Percentiles rank a stretch among this genome's conserved stretches.
Evolutionary conservation across 2,113 vertebrate genomes (phyloP).

Genomic region (Pseudorasbora parva): DNA sequence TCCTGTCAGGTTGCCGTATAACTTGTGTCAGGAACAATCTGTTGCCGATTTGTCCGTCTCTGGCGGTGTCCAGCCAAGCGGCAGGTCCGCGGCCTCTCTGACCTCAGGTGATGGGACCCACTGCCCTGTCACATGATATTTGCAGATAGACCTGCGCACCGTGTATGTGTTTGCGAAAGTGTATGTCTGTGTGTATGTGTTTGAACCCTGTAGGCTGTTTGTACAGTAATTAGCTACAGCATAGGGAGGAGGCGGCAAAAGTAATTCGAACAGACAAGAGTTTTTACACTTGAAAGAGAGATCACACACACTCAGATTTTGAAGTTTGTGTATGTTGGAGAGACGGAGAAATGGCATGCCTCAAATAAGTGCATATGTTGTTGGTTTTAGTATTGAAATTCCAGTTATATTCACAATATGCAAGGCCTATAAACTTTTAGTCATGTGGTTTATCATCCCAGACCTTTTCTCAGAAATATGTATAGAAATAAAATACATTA

Average conservation of each 20-base stretch:
- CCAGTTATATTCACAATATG: not conserved
- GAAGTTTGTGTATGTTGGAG: not conserved
- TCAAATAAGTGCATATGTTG: not conserved
- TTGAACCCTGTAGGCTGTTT: slow-evolving; percentile 79
- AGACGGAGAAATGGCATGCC: not conserved
- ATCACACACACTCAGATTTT: slow-evolving; percentile 25
- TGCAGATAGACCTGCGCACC: slow-evolving; percentile 81
- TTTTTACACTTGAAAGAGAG: slow-evolving; percentile 69
- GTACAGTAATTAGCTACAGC: slow-evolving; percentile 86
- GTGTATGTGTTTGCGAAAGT: slow-evolving; percentile 50
- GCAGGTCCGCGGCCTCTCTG: slow-evolving; percentile 78
- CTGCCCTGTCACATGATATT: slow-evolving; percentile 87
- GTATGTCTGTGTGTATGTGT: slow-evolving; percentile 41
- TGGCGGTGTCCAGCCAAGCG: slow-evolving; percentile 67
- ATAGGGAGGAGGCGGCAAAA: slow-evolving; percentile 48
- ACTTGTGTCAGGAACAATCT: slow-evolving; percentile 90
- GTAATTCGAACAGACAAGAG: slow-evolving; percentile 78
- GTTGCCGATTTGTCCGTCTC: slow-evolving; percentile 77
- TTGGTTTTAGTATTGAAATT: not conserved
- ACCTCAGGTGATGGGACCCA: slow-evolving; percentile 81
- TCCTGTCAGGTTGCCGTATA: slow-evolving; percentile 77
- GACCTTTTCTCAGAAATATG: not conserved
- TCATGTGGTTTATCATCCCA: not conserved
- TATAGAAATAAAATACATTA: not conserved
- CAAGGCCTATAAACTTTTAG: not conserved